A percentile compares a stretch with the other conserved stretches of the same genome.
Evolutionary conservation across 2,888 invertebrate species (phyloP).

Genomic region (Oligia strigilis): DNA sequence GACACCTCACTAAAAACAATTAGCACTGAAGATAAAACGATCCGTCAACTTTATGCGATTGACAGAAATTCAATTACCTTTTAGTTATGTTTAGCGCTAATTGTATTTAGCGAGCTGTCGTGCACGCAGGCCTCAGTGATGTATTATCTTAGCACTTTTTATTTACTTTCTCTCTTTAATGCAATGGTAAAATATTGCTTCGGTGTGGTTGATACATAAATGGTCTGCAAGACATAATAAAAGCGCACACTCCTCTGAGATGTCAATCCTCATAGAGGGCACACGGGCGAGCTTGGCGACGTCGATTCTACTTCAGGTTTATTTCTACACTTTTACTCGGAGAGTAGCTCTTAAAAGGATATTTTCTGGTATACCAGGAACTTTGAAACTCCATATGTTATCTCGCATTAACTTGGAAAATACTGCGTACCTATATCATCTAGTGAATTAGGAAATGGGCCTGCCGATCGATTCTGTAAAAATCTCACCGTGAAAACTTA

Average conservation of each 20-base stretch:
- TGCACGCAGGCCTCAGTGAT: slow-evolving; percentile 29
- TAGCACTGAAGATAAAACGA: slow-evolving; percentile 16
- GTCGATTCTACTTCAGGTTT: slow-evolving; percentile 12
- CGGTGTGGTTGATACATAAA: slow-evolving; percentile 29
- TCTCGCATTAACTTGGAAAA: background rate
- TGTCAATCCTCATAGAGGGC: slow-evolving; percentile 36
- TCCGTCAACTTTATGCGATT: slow-evolving; percentile 31
- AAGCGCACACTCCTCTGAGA: slow-evolving; percentile 17
- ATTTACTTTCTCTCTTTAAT: slow-evolving; percentile 26
- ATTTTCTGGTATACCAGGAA: slow-evolving; percentile 2
- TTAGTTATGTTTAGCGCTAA: slow-evolving; percentile 22
- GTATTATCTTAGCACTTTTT: slow-evolving; percentile 19
- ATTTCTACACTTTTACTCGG: slow-evolving; percentile 5
- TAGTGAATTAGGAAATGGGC: background rate
- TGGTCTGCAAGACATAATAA: slow-evolving; percentile 16
- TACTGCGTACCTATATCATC: background rate
- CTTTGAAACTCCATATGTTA: slow-evolving; percentile 1
- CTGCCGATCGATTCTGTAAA: too few relatives aligned
- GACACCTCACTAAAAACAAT: slow-evolving; percentile 26
- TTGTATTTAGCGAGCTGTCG: slow-evolving; percentile 29
- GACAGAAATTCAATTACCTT: slow-evolving; percentile 35
- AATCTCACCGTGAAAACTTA: too few relatives aligned
- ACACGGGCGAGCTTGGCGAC: slow-evolving; percentile 11
- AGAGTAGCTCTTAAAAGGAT: background rate
- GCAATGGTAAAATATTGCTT: slow-evolving; percentile 6